phyloP scores from a whole-genome alignment of 2,888 invertebrate species.

The Neoitamus cyanurus region DNA sequence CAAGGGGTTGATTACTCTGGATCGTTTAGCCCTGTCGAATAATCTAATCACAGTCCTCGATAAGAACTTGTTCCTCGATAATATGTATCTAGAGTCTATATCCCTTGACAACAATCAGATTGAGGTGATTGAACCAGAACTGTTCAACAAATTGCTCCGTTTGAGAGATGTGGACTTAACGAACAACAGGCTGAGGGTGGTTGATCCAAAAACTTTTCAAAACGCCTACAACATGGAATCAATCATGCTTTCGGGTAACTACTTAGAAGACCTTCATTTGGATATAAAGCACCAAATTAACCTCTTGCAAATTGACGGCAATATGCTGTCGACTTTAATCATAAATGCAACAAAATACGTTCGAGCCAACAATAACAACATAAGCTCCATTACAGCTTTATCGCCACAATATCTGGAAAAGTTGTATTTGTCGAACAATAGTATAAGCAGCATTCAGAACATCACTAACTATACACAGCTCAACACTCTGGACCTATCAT shows the following conservation, averaged over 20 bases:
- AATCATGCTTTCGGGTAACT: conserved; percentile 58
- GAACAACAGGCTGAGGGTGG: conserved; percentile 58
- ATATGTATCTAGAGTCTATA: conserved; percentile 60
- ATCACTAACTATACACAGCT: conserved; percentile 59
- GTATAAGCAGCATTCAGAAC: conserved; percentile 58
- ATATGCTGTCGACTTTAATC: conserved; percentile 58
- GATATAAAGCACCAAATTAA: conserved; percentile 59
- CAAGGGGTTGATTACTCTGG: conserved; percentile 60
- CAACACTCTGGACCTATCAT: conserved; percentile 59
- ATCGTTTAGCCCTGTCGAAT: conserved; percentile 60
- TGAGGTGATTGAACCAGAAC: conserved; percentile 59
- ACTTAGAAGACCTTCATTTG: conserved; percentile 57
- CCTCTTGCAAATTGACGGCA: conserved; percentile 60
- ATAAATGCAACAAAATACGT: conserved; percentile 62
- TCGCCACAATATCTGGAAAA: conserved; percentile 60
- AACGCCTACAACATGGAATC: conserved; percentile 60
- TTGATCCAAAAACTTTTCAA: conserved; percentile 63
- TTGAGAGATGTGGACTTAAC: conserved; percentile 62
- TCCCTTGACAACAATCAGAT: conserved; percentile 61
- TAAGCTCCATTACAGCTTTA: conserved; percentile 57
- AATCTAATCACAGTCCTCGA: conserved; percentile 59
- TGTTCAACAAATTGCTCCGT: conserved; percentile 61
- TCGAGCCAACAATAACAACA: conserved; percentile 61
- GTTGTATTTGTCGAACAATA: conserved; percentile 59
- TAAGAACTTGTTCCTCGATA: conserved; percentile 61